Conservation (phyloP, 2,797 vertebrate species). For the Gallirallus australis region DNA sequence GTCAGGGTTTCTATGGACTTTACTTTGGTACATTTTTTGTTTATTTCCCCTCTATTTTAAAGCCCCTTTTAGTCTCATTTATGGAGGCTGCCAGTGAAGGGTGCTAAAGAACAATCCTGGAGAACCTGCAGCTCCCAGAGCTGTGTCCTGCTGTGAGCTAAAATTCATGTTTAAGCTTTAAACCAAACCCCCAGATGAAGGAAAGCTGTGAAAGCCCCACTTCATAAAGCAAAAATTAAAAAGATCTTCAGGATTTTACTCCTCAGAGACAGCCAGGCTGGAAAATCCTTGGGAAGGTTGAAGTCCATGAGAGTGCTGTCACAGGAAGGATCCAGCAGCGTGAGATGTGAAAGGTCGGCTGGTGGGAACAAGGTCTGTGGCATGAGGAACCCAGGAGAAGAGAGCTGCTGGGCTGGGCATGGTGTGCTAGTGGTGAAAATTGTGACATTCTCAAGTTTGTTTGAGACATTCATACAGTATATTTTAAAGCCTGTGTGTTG, state of each 20-base stretch:
- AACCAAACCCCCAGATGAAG: slow-evolving; percentile 16
- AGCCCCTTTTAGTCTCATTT: background rate
- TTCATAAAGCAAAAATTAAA: background rate
- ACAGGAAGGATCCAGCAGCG: background rate
- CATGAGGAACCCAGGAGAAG: background rate
- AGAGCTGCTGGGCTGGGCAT: fast-evolving
- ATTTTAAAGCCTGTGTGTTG: background rate
- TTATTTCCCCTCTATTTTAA: background rate
- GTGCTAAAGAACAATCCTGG: slow-evolving; percentile 14
- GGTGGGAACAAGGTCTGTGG: background rate
- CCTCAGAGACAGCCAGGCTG: background rate
- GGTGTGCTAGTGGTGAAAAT: fast-evolving
- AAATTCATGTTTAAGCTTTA: background rate
- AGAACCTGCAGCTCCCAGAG: background rate
- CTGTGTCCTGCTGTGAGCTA: background rate
- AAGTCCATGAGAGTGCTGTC: fast-evolving
- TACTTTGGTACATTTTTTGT: background rate
- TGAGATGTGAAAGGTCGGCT: background rate
- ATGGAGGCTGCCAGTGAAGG: slow-evolving; percentile 48
- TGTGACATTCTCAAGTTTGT: background rate
- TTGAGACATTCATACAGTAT: background rate
- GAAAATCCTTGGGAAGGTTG: background rate
- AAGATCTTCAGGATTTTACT: background rate
- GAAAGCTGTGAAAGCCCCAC: background rate
- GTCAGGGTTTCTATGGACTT: background rate